These are phyloP conservation scores for Picathartes gymnocephalus DNA, from an alignment of 2,113 vertebrate species.

Conservation along the genomic window DNA sequence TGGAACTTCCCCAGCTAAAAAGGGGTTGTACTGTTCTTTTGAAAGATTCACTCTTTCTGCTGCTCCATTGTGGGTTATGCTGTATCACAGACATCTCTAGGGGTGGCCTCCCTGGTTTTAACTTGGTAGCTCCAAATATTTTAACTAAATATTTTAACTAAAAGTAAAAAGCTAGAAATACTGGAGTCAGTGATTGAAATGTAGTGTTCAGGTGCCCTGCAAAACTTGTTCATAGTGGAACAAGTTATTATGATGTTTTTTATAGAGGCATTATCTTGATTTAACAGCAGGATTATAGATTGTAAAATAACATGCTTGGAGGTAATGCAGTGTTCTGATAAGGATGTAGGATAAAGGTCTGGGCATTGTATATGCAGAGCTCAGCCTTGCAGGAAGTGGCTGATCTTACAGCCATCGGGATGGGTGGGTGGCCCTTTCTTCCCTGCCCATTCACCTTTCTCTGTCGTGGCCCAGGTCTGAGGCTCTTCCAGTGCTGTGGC, in stretches of 20 bases:
- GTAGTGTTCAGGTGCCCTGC: neutral
- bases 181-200: neutral
- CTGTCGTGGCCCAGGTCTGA: fast-evolving
- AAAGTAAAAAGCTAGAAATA: neutral
- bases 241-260: neutral
- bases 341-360: neutral
- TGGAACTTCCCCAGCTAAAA: neutral
- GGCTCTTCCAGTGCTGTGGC: neutral
- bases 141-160: neutral
- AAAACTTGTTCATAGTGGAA: neutral
- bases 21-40: neutral
- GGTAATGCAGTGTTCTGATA: neutral
- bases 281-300: neutral
- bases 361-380: neutral
- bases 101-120: neutral
- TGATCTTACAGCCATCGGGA: fast-evolving
- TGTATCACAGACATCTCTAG: neutral
- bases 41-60: neutral
- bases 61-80: neutral
- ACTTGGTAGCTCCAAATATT: neutral
- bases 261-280: neutral
- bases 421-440: neutral
- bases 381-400: neutral
- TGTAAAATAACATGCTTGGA: neutral
- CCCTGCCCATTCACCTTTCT: neutral